phyloP scores from a whole-genome alignment of 2,113 vertebrate genomes.

The Halcyon senegalensis region DNA sequence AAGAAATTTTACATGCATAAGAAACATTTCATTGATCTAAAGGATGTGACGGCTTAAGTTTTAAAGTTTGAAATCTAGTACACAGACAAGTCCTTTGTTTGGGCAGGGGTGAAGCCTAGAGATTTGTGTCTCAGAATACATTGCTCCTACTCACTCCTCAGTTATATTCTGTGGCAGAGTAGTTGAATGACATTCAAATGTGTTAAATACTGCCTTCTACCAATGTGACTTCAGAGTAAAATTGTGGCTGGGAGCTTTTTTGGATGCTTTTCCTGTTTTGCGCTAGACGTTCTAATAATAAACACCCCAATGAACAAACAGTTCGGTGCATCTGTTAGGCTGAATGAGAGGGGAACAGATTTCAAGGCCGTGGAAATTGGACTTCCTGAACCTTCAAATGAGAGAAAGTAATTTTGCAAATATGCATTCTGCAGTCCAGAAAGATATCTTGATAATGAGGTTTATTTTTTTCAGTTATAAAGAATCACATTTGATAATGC shows the following conservation, averaged over 20 bases:
- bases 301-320: neutral
- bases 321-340: neutral
- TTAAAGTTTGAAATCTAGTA: neutral
- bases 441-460: neutral
- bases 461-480: neutral
- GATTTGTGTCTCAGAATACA: neutral
- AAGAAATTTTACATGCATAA: neutral
- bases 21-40: neutral
- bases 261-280: neutral
- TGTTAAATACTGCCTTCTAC: neutral
- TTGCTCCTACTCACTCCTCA: accelerated
- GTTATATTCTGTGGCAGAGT: neutral
- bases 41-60: neutral
- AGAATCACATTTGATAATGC: neutral
- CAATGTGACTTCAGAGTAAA: neutral
- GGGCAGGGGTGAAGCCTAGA: neutral
- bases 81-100: neutral
- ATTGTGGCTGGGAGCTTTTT: neutral
- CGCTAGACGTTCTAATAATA: neutral
- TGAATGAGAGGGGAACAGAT: neutral
- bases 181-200: neutral
- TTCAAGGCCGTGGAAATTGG: neutral
- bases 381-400: neutral
- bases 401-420: neutral
- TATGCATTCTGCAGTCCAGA: neutral